Evolutionary conservation across 2,888 invertebrate genomes (phyloP), one percentile per base, ranked within the genome.

Genomic region (Stenolophus ochropezus): DNA sequence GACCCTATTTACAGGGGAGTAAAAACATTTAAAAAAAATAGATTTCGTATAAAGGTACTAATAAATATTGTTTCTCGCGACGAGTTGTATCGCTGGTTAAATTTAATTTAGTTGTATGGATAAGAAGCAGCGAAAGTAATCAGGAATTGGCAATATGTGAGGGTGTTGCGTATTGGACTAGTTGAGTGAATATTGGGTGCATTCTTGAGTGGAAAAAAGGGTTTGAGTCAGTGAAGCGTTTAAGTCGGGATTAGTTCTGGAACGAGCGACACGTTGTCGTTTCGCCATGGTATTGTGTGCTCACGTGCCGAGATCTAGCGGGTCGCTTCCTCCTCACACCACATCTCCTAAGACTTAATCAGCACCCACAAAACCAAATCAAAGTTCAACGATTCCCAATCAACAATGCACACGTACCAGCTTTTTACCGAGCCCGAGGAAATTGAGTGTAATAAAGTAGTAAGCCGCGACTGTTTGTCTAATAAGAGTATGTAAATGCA

Each of bases 271-370:
- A 42, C 69, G 69, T 69, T 42, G 33, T 42, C 11, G 33, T 42
- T 42, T 42, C 33, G 33, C 33, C 33, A 42, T 42, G 33, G 33
- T 42, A 42, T 42, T 42, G 33, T 42, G 33, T 42, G 33, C 11
- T 42, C 33, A 42, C 69, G 69, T 69, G 69, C 69, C 11, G 16
- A 8, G 69, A 69, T 69, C 69, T 27, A 65, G 65, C 65, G 42
- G 69, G 69, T 69, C 71, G 53, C 53, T 79, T 79, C 79, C 79
- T 49, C 53, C 21, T 79, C 53, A 79, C 51, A 27, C 79, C 79
- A 79, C 51, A 79, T 79, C 33, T 79, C 79, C 79, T 79, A n/a
- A 61, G 14, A 23, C 20, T 61, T 61, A 25, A 21, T 61, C 23
- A 21, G 16, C 33, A 25, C 21, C 21, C 61, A 23, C 21, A 14